Percentiles rank a stretch among this genome's conserved stretches.
Evolutionary conservation across 2,888 invertebrate genomes (phyloP).

Genomic region (Acanthosoma haemorrhoidale): DNA sequence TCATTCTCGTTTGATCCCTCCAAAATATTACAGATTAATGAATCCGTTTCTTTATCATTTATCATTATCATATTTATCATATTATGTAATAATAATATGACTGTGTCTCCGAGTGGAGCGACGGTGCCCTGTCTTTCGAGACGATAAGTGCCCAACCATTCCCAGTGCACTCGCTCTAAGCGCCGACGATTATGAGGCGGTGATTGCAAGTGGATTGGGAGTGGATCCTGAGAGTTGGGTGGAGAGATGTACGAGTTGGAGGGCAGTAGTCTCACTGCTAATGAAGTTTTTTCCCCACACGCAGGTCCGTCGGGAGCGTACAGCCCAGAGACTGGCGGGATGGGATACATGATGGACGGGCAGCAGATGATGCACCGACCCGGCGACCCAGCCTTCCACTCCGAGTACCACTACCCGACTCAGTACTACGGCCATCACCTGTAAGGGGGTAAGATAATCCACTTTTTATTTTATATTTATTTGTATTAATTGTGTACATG

Average conservation of each 20-base stretch:
- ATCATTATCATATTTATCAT: no score
- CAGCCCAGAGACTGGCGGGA: slow-evolving; percentile 93
- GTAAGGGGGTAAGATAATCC: slow-evolving; percentile 48
- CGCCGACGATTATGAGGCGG: no score
- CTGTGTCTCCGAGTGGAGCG: no score
- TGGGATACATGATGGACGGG: slow-evolving; percentile 98
- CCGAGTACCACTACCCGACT: slow-evolving; percentile 87
- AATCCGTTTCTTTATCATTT: no score
- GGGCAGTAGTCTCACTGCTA: slow-evolving; percentile 25
- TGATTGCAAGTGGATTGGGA: no score
- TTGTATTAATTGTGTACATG: no score
- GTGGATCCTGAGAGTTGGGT: neutral
- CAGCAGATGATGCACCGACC: slow-evolving; percentile 96
- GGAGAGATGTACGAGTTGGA: neutral
- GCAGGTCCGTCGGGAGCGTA: slow-evolving; percentile 93
- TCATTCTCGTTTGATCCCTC: no score
- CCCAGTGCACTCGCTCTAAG: no score
- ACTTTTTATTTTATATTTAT: neutral
- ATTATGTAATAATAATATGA: no score
- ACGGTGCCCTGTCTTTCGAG: no score
- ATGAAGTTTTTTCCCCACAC: slow-evolving; percentile 80
- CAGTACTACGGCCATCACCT: slow-evolving; percentile 93
- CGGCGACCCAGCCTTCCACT: slow-evolving; percentile 87
- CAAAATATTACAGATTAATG: no score
- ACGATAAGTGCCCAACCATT: no score